phyloP scores from a whole-genome alignment of 2,113 vertebrate species.

The Salvator merianae region DNA sequence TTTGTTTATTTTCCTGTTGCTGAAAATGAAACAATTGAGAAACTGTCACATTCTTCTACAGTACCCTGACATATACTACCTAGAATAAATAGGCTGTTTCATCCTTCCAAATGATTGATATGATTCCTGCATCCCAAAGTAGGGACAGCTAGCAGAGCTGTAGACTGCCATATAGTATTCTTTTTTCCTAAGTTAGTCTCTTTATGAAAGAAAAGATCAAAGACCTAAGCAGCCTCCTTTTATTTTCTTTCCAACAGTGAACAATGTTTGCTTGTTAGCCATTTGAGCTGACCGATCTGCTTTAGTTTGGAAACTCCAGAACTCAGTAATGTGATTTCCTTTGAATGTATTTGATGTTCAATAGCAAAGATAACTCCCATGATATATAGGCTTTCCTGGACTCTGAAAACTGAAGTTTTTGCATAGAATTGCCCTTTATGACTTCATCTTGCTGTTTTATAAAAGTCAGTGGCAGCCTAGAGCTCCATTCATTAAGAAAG shows the following conservation, averaged over 20 bases:
- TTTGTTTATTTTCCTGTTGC: not conserved
- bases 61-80: not conserved
- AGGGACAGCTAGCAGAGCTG: not conserved
- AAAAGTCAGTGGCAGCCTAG: not conserved
- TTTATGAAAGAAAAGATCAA: not conserved
- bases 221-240: not conserved
- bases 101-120: too few relatives aligned
- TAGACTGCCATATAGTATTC: not conserved
- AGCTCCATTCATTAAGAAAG: too few relatives aligned
- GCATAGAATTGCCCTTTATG: not conserved
- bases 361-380: conserved; percentile 17
- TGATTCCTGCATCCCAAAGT: not conserved
- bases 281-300: conserved; percentile 1
- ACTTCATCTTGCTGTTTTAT: not conserved
- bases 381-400: conserved; percentile 19
- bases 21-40: not conserved
- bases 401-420: not conserved
- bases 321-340: not conserved
- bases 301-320: conserved; percentile 36
- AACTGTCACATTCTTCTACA: not conserved
- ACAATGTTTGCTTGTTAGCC: not conserved
- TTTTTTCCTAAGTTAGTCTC: not conserved
- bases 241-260: not conserved
- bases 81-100: not conserved
- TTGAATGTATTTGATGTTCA: conserved; percentile 6